Percentiles rank a stretch among this genome's conserved stretches.
These are phyloP conservation scores for Dynastes maya DNA, from an alignment of 2,888 invertebrate genomes.

Conservation along the genomic window DNA sequence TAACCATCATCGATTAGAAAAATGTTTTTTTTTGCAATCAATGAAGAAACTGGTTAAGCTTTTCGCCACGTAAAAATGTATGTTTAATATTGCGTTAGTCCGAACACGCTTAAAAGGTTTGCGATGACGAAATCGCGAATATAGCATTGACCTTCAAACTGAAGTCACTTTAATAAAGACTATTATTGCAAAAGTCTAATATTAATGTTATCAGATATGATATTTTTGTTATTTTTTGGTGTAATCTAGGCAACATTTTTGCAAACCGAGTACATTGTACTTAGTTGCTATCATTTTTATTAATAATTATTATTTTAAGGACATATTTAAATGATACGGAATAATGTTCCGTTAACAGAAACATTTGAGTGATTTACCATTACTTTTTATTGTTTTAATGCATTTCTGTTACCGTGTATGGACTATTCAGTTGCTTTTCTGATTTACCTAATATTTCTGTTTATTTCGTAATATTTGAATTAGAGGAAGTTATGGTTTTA, in stretches of 20 bases:
- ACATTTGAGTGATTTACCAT: neutral
- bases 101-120: neutral
- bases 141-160: constrained; percentile 23
- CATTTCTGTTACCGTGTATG: too few relatives aligned
- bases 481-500: neutral
- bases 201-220: neutral
- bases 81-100: too few relatives aligned
- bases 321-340: neutral
- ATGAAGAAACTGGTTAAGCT: too few relatives aligned
- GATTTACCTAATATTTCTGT: too few relatives aligned
- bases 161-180: neutral
- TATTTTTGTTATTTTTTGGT: neutral
- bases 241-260: neutral
- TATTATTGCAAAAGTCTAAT: neutral
- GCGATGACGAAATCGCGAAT: constrained; percentile 14
- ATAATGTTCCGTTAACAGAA: neutral
- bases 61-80: too few relatives aligned
- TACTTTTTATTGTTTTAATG: neutral
- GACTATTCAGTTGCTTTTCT: too few relatives aligned
- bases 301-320: constrained; percentile 7
- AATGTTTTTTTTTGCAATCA: too few relatives aligned
- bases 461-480: too few relatives aligned
- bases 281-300: neutral
- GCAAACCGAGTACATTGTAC: neutral
- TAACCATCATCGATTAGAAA: too few relatives aligned